Evolutionary conservation across 2,113 vertebrate genomes (phyloP).

Genomic region (Caretta caretta): DNA sequence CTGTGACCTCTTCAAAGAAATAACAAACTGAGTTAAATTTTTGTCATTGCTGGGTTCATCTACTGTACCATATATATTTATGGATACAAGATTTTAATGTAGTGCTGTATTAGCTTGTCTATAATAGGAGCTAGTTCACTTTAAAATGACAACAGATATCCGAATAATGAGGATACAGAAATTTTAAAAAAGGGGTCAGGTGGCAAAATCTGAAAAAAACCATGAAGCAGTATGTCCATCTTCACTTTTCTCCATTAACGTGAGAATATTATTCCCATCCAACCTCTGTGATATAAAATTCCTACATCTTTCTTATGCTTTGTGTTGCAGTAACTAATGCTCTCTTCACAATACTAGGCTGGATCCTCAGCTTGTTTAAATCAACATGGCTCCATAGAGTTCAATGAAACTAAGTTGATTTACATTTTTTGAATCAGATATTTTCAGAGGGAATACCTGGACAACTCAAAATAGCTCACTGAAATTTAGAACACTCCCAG

Average conservation of each 20-base stretch:
- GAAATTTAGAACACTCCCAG: slow-evolving; percentile 55
- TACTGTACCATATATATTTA: not conserved
- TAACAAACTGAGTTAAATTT: not conserved
- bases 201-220: not conserved
- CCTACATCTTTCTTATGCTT: slow-evolving; percentile 43
- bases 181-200: not conserved
- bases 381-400: slow-evolving; percentile 52
- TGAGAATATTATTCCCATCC: slow-evolving; percentile 50
- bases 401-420: slow-evolving; percentile 61
- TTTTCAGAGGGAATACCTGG: slow-evolving; percentile 61
- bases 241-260: slow-evolving; percentile 17
- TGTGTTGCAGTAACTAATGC: slow-evolving; percentile 57
- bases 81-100: not conserved
- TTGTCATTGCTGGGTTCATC: not conserved
- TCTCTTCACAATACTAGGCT: slow-evolving; percentile 38
- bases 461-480: slow-evolving; percentile 42
- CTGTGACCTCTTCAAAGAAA: not conserved
- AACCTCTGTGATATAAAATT: slow-evolving; percentile 53
- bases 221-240: slow-evolving; percentile 5
- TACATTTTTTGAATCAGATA: slow-evolving; percentile 38
- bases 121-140: not conserved
- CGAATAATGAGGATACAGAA: not conserved
- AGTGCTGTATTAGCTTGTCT: not conserved
- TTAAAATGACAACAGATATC: slow-evolving; percentile 16
- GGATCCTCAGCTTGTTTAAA: slow-evolving; percentile 65